Base-by-base conservation (phyloP, 2,113 vertebrate species). In the Pedionomus torquatus region DNA sequence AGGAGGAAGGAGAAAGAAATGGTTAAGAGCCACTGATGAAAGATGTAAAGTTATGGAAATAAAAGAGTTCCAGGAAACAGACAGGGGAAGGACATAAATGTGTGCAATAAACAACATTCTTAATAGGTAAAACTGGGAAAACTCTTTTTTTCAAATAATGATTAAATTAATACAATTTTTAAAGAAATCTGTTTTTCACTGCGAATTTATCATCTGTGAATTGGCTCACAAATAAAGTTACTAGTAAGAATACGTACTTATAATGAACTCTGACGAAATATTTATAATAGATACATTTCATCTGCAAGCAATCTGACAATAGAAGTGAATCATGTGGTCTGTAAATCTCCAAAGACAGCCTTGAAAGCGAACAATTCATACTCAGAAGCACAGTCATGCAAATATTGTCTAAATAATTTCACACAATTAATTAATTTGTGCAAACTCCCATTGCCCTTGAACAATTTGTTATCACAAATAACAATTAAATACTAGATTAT, bases 401-500 rank as follows among this genome's bases (percentile, higher is more conserved):
- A 84, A 78, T 87, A 84, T 84, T 87, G 91, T 49, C 43, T 75
- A 55, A 84, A 51, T 84, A 74, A 66, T 90, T 79, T 93, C 61
- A 88, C 17, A 49, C 65, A 78, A 41, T 78, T 7, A 82, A 89
- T 79, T 92, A 55, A 78, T 87, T 75, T 91, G 46, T 84, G 69
- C 72, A 64, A 87, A 71, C 39, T 82, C 14, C 60, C 14, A 7
- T 71, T 93, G 84, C 41, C 72, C 81, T 35, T 81, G 37, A 78
- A 84, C 81, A 78, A 33, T 89, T 90, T 93, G 21, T 87, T 93
- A 51, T 91, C 60, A 55, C 30, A 91, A 96, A 70, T 77, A 91
- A 78, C 41, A 75, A 49, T 31, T 78, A 77, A 75, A 77, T 41
- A 79, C 39, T 58, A n/a, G 43, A 30, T 87, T 44, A 78, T 66